Percentiles rank a stretch among this genome's conserved stretches.
phyloP scores from a whole-genome alignment of 2,888 invertebrate species.

The Caenorhabditis virilis region DNA sequence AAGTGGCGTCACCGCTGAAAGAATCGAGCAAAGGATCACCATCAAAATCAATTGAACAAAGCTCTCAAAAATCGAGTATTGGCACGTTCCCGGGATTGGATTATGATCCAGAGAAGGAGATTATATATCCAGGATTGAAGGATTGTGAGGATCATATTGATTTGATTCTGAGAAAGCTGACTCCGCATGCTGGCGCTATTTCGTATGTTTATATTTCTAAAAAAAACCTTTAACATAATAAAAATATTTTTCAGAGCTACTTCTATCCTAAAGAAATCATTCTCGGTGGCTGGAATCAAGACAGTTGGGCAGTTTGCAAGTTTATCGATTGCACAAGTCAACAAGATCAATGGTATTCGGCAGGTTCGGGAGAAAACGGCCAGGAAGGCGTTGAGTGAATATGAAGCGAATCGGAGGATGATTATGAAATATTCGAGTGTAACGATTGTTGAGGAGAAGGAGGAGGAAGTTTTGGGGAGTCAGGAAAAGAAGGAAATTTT shows the following conservation, averaged over 20 bases:
- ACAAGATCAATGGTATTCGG: slow-evolving; percentile 16
- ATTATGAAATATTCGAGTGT: background rate
- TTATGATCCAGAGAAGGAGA: background rate
- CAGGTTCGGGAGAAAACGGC: slow-evolving; percentile 7
- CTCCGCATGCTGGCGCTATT: background rate
- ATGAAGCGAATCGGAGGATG: background rate
- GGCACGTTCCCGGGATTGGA: background rate
- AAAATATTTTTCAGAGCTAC: slow-evolving; percentile 6
- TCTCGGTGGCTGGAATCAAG: slow-evolving; percentile 1
- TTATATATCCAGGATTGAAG: slow-evolving; percentile 7
- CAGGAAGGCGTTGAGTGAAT: background rate
- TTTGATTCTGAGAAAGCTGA: slow-evolving; percentile 1
- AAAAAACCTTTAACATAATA: too few relatives aligned
- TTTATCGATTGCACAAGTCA: slow-evolving; percentile 4
- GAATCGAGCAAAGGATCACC: background rate
- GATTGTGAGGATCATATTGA: slow-evolving; percentile 15
- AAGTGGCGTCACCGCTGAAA: slow-evolving; percentile 4
- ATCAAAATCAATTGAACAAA: background rate
- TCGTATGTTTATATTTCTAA: slow-evolving; percentile 4
- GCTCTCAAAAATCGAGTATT: too few relatives aligned
- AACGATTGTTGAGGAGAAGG: background rate
- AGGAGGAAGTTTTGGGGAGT: background rate
- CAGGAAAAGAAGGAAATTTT: too few relatives aligned
- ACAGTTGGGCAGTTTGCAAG: slow-evolving; percentile 23
- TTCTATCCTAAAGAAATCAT: slow-evolving; percentile 3